Evolutionary conservation across 2,888 invertebrate species (phyloP).

Genomic region (Empis livida): DNA sequence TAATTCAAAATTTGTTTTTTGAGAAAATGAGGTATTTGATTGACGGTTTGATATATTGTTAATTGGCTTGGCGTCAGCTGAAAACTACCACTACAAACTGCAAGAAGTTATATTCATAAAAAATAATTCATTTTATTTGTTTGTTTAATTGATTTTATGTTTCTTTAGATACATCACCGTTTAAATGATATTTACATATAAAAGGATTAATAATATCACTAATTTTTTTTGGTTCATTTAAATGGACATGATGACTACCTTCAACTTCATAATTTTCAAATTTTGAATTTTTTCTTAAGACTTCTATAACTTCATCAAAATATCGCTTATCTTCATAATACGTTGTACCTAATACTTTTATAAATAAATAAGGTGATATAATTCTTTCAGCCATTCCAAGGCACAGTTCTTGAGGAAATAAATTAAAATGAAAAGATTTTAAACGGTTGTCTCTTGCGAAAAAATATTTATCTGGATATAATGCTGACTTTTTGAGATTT

Average conservation of each 20-base stretch:
- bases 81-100: too few species aligned
- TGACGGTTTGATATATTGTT: too few species aligned
- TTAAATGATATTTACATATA: constrained; percentile 31
- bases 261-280: constrained; percentile 48
- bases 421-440: constrained; percentile 27
- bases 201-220: constrained; percentile 45
- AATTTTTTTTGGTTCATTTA: constrained; percentile 50
- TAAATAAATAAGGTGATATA: constrained; percentile 45
- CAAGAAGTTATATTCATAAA: too few species aligned
- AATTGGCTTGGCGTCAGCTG: too few species aligned
- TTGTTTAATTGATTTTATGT: too few species aligned
- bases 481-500: constrained; percentile 41
- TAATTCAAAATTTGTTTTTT: too few species aligned
- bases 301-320: constrained; percentile 40
- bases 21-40: too few species aligned
- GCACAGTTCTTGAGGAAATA: constrained; percentile 34
- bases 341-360: constrained; percentile 42
- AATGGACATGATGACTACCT: constrained; percentile 66
- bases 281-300: constrained; percentile 38
- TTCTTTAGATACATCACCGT: too few species aligned
- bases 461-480: constrained; percentile 45
- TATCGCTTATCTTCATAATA: constrained; percentile 37
- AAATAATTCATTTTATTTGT: too few species aligned
- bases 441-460: constrained; percentile 53
- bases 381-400: constrained; percentile 40